Percentiles rank a stretch among this genome's conserved stretches.
Evolutionary conservation across 1,140 invertebrate genomes (phyloP).

Genomic region (Charaxes varanes): DNA sequence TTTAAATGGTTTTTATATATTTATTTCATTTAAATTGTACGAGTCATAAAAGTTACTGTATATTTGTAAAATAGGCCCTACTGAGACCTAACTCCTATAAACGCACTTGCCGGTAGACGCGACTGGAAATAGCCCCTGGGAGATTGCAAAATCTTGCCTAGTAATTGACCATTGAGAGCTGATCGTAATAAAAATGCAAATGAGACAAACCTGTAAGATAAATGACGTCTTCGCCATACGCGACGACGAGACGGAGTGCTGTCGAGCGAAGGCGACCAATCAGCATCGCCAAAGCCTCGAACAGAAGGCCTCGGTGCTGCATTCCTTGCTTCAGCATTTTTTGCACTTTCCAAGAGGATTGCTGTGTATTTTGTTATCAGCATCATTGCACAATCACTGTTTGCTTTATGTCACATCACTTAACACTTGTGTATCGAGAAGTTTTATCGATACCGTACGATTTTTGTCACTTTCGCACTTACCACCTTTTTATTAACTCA

Average conservation of each 20-base stretch:
- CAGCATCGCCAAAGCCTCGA: conserved; percentile 18
- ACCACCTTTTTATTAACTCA: background rate
- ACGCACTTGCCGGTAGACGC: too few relatives aligned
- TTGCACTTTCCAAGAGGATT: conserved; percentile 67
- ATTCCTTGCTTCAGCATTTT: conserved; percentile 51
- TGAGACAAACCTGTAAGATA: conserved; percentile 49
- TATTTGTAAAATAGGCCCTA: too few relatives aligned
- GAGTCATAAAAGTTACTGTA: too few relatives aligned
- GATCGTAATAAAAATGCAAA: too few relatives aligned
- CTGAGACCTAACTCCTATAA: too few relatives aligned
- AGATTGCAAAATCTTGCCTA: too few relatives aligned
- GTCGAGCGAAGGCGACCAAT: conserved; percentile 47
- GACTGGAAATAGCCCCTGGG: too few relatives aligned
- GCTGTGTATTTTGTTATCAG: conserved; percentile 70
- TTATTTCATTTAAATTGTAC: too few relatives aligned
- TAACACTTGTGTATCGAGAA: background rate
- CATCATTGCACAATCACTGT: conserved; percentile 40
- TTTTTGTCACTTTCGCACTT: background rate
- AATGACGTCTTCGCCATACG: conserved; percentile 39
- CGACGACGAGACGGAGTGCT: conserved; percentile 33
- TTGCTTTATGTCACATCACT: conserved; percentile 23
- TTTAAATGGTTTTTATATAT: too few relatives aligned
- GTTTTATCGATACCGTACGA: background rate
- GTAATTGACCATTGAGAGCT: too few relatives aligned
- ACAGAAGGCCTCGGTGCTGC: conserved; percentile 23